Evolutionary conservation across 2,888 invertebrate genomes (phyloP).

Genomic region (Caenorhabditis japonica): DNA sequence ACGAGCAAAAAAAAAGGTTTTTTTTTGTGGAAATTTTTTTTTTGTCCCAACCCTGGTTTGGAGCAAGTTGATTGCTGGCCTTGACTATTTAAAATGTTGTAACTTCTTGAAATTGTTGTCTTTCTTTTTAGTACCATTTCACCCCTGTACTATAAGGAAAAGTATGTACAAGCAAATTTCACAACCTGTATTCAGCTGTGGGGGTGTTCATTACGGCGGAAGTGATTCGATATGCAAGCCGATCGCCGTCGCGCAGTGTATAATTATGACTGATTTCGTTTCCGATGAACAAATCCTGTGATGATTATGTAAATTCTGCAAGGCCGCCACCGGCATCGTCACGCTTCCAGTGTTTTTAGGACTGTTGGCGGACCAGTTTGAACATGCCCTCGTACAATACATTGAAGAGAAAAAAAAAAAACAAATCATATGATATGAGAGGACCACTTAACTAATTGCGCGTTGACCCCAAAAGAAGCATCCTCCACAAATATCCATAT

Average conservation of each 20-base stretch:
- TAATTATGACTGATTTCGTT: conserved; percentile 45
- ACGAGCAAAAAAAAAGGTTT: no score
- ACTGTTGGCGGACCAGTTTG: no score
- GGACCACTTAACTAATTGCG: conserved; percentile 44
- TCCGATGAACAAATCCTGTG: conserved; percentile 26
- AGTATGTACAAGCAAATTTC: no score
- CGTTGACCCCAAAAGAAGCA: conserved; percentile 21
- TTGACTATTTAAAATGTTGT: no score
- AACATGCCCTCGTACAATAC: no score
- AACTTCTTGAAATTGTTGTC: no score
- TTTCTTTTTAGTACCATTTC: no score
- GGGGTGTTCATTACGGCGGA: conserved; percentile 48
- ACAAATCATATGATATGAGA: background rate
- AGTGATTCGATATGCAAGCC: conserved; percentile 45
- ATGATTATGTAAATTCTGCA: conserved; percentile 38
- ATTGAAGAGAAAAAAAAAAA: background rate
- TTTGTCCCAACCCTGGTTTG: no score
- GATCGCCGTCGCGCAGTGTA: background rate
- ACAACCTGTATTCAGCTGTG: no score
- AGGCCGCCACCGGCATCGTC: conserved; percentile 11
- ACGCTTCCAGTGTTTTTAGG: background rate
- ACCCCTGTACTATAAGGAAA: no score
- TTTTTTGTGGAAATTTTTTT: no score
- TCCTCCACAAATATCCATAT: conserved; percentile 10
- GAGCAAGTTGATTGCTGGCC: no score